Percentiles rank a stretch among this genome's conserved stretches.
These are phyloP conservation scores for Charanyca ferruginea DNA, from an alignment of 2,888 invertebrate genomes.

Conservation along the genomic window DNA sequence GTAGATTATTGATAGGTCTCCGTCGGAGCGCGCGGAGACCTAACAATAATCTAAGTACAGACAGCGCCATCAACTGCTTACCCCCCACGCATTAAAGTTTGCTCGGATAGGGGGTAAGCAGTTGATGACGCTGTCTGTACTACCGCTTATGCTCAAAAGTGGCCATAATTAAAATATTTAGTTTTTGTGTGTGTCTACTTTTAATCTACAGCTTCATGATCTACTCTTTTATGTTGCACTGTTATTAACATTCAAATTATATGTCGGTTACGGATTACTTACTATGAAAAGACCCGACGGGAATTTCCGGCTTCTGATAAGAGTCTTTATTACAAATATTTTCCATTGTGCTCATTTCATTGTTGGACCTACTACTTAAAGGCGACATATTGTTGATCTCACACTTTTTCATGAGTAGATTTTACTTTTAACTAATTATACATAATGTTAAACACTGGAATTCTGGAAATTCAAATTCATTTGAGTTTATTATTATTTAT, in stretches of 20 bases:
- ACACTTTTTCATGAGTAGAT: conserved; percentile 24
- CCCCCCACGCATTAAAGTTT: too few relatives aligned
- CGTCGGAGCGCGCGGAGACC: too few relatives aligned
- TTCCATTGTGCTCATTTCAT: conserved; percentile 40
- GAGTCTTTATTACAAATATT: conserved; percentile 32
- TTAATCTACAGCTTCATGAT: too few relatives aligned
- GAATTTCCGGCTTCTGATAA: conserved; percentile 18
- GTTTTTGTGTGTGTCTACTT: too few relatives aligned
- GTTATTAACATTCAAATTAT: neutral
- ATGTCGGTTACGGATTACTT: conserved; percentile 18
- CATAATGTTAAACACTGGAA: conserved; percentile 42
- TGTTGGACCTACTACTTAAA: conserved; percentile 34
- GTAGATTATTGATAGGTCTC: too few relatives aligned
- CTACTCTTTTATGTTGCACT: too few relatives aligned
- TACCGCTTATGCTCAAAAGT: too few relatives aligned
- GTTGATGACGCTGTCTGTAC: too few relatives aligned
- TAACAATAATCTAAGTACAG: too few relatives aligned
- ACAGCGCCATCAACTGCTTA: too few relatives aligned
- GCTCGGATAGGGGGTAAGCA: too few relatives aligned
- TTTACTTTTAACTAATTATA: conserved; percentile 29
- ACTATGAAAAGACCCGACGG: conserved; percentile 19
- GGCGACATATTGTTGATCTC: conserved; percentile 26
- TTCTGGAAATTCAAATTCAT: conserved; percentile 40
- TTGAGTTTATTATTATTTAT: conserved; percentile 26
- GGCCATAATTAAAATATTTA: too few relatives aligned